A percentile compares a stretch with the other conserved stretches of the same genome.
Evolutionary conservation across 2,888 invertebrate species (phyloP).

Genomic region (Nomada flava): DNA sequence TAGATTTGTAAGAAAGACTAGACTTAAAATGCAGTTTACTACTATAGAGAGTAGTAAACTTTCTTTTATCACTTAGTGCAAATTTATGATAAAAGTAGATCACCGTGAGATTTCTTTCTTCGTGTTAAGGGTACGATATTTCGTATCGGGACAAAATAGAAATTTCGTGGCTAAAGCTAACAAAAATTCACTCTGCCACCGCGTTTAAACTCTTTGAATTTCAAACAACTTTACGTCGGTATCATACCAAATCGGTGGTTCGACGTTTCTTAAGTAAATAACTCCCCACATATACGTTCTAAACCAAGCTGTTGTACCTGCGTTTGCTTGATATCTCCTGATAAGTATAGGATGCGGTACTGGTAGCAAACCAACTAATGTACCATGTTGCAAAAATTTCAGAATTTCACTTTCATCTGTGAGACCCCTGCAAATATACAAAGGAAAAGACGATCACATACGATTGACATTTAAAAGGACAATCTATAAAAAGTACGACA

Average conservation of each 20-base stretch:
- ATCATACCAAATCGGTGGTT: slow-evolving; percentile 99
- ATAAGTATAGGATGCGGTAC: slow-evolving; percentile 99
- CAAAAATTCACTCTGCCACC: slow-evolving; percentile 28
- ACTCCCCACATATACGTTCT: slow-evolving; percentile 99
- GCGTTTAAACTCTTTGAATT: slow-evolving; percentile 94
- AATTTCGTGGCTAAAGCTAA: slow-evolving; percentile 40
- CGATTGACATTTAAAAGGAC: background rate
- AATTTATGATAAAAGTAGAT: slow-evolving; percentile 37
- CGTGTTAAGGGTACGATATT: slow-evolving; percentile 49
- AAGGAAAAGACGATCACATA: background rate
- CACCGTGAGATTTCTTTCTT: slow-evolving; percentile 32
- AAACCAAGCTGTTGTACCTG: slow-evolving; percentile 99
- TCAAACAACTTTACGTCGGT: slow-evolving; percentile 99
- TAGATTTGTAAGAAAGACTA: slow-evolving; percentile 44
- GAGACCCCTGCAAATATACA: slow-evolving; percentile 89
- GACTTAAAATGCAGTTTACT: slow-evolving; percentile 26
- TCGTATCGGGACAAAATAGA: slow-evolving; percentile 44
- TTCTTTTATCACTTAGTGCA: slow-evolving; percentile 9
- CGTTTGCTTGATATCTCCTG: slow-evolving; percentile 99
- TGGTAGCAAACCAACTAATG: slow-evolving; percentile 97
- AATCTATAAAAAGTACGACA: background rate
- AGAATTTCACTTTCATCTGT: slow-evolving; percentile 99
- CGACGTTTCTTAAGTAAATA: slow-evolving; percentile 98
- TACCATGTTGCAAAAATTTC: slow-evolving; percentile 99
- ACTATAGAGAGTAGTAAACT: slow-evolving; percentile 18